Evolutionary conservation across 2,113 vertebrate species (phyloP).

Genomic region (Psephotus haematonotus): DNA sequence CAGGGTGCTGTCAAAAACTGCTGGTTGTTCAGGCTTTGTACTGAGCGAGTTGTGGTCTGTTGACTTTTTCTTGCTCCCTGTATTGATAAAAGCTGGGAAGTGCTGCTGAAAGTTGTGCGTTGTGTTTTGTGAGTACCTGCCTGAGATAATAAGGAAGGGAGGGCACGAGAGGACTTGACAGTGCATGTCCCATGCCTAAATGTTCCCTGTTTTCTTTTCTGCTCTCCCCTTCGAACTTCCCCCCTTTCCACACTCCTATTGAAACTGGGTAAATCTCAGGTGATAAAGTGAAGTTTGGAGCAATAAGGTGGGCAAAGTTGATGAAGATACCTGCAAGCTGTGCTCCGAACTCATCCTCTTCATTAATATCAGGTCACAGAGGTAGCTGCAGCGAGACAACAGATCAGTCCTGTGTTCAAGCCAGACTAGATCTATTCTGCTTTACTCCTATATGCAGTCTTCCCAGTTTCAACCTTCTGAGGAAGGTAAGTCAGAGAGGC

Average conservation of each 20-base stretch:
- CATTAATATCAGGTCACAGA: not conserved
- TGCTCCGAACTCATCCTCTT: not conserved
- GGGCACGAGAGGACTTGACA: not conserved
- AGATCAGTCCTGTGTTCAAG: not conserved
- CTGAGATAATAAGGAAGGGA: not conserved
- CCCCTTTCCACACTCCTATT: fast-evolving
- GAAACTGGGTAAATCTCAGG: not conserved
- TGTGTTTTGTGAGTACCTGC: not conserved
- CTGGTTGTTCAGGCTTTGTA: not conserved
- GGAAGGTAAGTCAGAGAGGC: not conserved
- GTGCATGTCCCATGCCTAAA: not conserved
- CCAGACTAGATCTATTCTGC: not conserved
- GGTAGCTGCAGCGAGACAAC: not conserved
- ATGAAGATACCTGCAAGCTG: not conserved
- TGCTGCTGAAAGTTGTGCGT: not conserved
- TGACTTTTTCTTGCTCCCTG: not conserved
- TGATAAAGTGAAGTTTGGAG: not conserved
- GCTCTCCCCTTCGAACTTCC: not conserved
- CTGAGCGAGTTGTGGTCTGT: not conserved
- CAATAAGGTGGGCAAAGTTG: not conserved
- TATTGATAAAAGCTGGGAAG: not conserved
- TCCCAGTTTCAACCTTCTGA: not conserved
- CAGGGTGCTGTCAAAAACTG: not conserved
- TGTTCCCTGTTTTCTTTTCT: not conserved
- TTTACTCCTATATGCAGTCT: not conserved